A percentile compares a stretch with the other conserved stretches of the same genome.
These are phyloP conservation scores for Hemicrepidius hirtus DNA, from an alignment of 2,888 invertebrate species.

Conservation along the genomic window DNA sequence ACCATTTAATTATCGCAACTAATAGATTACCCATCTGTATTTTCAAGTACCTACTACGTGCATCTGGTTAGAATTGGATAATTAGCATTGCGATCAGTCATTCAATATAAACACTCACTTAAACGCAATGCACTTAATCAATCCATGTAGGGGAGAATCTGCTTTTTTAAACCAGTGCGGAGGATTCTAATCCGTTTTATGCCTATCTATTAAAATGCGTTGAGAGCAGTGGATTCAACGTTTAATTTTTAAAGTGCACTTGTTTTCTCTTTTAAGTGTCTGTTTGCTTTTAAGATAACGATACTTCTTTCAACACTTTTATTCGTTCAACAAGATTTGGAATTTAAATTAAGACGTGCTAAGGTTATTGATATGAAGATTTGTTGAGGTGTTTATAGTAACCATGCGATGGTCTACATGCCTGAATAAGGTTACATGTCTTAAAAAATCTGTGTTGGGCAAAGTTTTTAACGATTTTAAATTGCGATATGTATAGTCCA, in stretches of 20 bases:
- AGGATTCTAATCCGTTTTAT: constrained; percentile 42
- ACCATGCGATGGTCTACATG: no score
- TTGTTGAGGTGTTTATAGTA: not conserved
- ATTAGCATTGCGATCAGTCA: constrained; percentile 47
- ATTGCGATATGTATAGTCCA: no score
- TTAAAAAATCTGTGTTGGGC: no score
- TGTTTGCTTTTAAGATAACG: constrained; percentile 20
- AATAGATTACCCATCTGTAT: constrained; percentile 39
- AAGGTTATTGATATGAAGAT: not conserved
- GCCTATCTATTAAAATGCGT: constrained; percentile 38
- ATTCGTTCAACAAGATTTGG: not conserved
- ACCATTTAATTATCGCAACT: constrained; percentile 32
- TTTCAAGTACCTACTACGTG: constrained; percentile 51
- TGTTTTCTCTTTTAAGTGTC: constrained; percentile 22
- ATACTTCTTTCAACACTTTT: constrained; percentile 11
- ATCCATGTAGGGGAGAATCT: constrained; percentile 46
- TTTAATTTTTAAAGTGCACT: constrained; percentile 40
- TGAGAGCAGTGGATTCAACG: constrained; percentile 25
- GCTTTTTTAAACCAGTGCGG: constrained; percentile 38
- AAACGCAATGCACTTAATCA: constrained; percentile 44
- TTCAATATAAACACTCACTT: constrained; percentile 36
- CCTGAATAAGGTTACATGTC: not conserved
- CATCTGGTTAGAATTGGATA: constrained; percentile 52
- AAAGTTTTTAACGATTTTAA: no score
- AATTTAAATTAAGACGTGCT: constrained; percentile 12